Base-by-base conservation (phyloP, 1,140 invertebrate species). In the Grapholita molesta region DNA sequence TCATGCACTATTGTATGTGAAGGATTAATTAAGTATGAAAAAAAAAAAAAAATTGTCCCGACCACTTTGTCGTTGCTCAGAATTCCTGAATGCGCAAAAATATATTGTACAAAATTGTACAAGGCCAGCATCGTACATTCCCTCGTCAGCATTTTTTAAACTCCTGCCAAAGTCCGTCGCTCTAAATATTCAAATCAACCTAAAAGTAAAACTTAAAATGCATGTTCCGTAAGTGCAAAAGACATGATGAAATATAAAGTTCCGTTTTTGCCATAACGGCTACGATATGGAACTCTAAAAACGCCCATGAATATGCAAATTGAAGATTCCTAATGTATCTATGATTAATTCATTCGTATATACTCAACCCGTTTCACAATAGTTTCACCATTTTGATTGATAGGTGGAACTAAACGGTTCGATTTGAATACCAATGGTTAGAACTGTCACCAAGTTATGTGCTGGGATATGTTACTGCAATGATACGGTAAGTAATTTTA, bases 301-400 rank as follows among this genome's bases (percentile, higher is more conserved):
- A 42, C 6, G 15, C 4, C 5, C n/a, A 42, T 15, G n/a, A 42
- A 42, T 42, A 42, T 42, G 38, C 38, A 42, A 42, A 42, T 15
- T 42, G n/a, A 12, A 15, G 38, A 57, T 57, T 25, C 24, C 24
- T 28, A 15, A 57, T 55, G 28, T 52, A 11, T 23, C 3, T 8
- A 55, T 57, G 24, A 57, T 57, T 57, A 25, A 57, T 57, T 57
- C 53, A 57, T 57, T 8, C n/a, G n/a, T n/a, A 9, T n/a, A 57
- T n/a, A 57, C 23, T 28, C 53, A 21, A 23, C 12, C 53, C 24
- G 24, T 57, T 57, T 57, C 53, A 57, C 53, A 57, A 57, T 57
- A 57, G 53, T 57, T 57, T 57, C 53, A 57, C 53, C 28, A 57
- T 25, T 57, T 25, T 57, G 53, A 57, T 57, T 25, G 53, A 57